phyloP scores from a whole-genome alignment of 2,888 invertebrate species.

The Drosophila aldrichi region DNA sequence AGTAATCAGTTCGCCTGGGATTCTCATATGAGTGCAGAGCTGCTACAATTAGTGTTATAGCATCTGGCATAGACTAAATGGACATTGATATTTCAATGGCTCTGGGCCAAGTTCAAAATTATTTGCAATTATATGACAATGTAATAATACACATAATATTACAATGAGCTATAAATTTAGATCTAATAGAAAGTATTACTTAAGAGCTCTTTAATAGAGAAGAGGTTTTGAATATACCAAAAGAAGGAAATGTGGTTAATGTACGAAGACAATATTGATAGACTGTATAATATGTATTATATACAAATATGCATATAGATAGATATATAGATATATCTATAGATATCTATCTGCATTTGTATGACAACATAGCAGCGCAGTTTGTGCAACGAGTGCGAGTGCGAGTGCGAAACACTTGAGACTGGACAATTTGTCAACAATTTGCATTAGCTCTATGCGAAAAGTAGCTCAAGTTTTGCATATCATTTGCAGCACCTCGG shows the following conservation, averaged over 20 bases:
- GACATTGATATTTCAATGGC: too few species aligned
- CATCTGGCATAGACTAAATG: too few species aligned
- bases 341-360: not conserved
- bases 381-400: not conserved
- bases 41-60: not conserved
- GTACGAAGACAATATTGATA: not conserved
- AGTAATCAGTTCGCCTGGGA: not conserved
- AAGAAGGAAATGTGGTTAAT: not conserved
- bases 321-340: not conserved
- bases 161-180: too few species aligned
- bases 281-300: not conserved
- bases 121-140: too few species aligned
- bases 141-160: too few species aligned
- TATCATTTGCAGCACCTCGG: conserved; percentile 23
- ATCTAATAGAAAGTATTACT: too few species aligned
- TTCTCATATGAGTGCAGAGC: not conserved
- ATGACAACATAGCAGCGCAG: not conserved
- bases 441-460: conserved; percentile 27
- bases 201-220: too few species aligned
- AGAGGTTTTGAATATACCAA: not conserved
- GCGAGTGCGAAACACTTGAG: conserved; percentile 15
- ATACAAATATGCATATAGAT: not conserved
- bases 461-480: conserved; percentile 70
- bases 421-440: not conserved
- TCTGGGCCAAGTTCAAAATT: too few species aligned